Evolutionary conservation across 2,113 vertebrate species (phyloP), one percentile per base, ranked within the genome.

Genomic region (Aegithalos caudatus): DNA sequence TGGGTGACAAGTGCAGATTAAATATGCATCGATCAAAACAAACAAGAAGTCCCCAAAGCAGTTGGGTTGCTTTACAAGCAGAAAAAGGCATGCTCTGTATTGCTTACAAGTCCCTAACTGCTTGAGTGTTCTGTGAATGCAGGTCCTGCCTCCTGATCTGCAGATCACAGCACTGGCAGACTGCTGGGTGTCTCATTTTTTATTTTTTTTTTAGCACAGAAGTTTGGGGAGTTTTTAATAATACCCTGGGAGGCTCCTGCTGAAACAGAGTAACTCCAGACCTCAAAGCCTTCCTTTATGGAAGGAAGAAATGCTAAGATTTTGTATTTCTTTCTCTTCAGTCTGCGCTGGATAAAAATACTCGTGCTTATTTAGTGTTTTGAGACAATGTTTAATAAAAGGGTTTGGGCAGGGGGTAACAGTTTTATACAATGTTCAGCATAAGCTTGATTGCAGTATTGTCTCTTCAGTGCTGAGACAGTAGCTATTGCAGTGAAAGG

Each of bases 371-470:
- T 64, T 89, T 60, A 28, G 56, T 86, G 72, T 72, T 92, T 90
- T 35, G 53, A 79, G 76, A 90, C 67, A 62, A 60, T 81, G 51
- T 64, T 93, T 96, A 81, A 74, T 95, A 56, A 45, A 67, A 70
- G 88, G n/a, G 11, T 60, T 60, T 93, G 88, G 79, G 64, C 45
- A 60, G 58, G 73, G 82, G 67, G 37, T 86, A 16, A 16, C 15
- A 29, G 40, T 51, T 25, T 78, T 61, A 11, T 27, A 83, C 44
- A 60, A 1, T 28, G 57, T 70, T 88, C 86, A 37, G 20, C 22
- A 2, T 48, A 53, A 84, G 60, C 72, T 69, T 95, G 85, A 88
- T 94, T 94, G 86, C 92, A 69, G 8, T 94, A 71, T 92, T 94
- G 90, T 94, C 44, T 93, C 23, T 58, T 44, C 29, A 64, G 48